Base-by-base conservation (phyloP, 2,113 vertebrate species). In the Oreocharis arfaki region DNA sequence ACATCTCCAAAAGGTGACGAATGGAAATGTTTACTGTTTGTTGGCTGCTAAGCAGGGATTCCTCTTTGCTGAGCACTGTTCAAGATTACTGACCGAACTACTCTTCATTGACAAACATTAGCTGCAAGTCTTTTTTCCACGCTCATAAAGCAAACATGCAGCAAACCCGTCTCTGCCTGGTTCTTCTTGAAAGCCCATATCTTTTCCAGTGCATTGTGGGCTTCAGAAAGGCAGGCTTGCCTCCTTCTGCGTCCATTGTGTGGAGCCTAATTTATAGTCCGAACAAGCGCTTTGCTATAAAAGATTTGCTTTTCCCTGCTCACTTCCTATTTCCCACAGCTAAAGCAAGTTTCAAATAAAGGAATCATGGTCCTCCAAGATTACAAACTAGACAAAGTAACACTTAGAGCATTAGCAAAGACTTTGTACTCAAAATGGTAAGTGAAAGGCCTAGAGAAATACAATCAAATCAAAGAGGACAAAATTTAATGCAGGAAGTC, bases 291-390 rank as follows among this genome's bases (percentile, higher is more conserved):
- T 81, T 93, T 11, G 7, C 90, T 90, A 95, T 91, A 96, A 97
- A 98, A 95, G 96, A 96, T 97, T 96, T 95, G 94, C 93, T 96
- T 97, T 90, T 97, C 96, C 94, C 90, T 55, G 84, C 91, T 98
- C 96, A 95, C 96, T 97, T 98, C 97, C 97, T 97, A 98, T 98
- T 98, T 98, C 98, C 97, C 98, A 98, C 97, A 98, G 96, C 97
- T 96, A 96, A 96, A 97, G 92, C 95, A 96, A 95, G 84, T 97
- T 97, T 96, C 74, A 93, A 95, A 97, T 96, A 97, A 98, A 97
- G 88, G 95, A 94, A 79, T 96, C 89, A 94, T 11, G 9, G 94
- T 90, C 90, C 95, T 90, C 94, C 89, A 91, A 96, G 97, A 97
- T 92, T 96, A 96, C 96, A 97, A 98, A 98, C 96, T 95, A 98